Evolutionary conservation across 2,888 invertebrate genomes (phyloP).

Genomic region (Amiota minor): DNA sequence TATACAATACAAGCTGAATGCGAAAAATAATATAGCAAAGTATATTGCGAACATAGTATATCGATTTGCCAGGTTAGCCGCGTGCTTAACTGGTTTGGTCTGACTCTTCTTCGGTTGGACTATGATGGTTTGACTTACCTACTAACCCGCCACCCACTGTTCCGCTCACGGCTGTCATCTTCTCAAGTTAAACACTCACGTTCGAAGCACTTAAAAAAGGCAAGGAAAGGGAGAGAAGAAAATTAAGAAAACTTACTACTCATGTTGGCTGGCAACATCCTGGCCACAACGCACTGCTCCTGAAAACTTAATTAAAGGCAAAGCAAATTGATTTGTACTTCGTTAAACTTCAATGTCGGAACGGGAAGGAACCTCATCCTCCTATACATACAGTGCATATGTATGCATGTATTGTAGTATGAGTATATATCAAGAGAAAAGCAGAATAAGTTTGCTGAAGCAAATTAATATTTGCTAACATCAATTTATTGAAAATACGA

Average conservation of each 20-base stretch:
- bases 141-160: background rate
- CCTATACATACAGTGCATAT: background rate
- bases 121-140: too few species aligned
- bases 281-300: constrained; percentile 4
- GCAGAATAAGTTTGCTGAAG: constrained; percentile 15
- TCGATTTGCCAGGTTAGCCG: too few species aligned
- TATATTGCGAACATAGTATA: too few species aligned
- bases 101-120: too few species aligned
- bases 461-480: constrained; percentile 27
- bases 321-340: constrained; percentile 19
- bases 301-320: constrained; percentile 27
- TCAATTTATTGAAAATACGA: constrained; percentile 15
- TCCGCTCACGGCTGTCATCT: constrained; percentile 6
- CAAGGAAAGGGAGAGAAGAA: background rate
- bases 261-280: constrained; percentile 5
- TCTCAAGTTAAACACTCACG: constrained; percentile 23
- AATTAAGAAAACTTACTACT: constrained; percentile 4
- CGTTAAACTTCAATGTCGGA: background rate
- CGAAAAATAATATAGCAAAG: background rate
- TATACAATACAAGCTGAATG: background rate
- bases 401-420: too few species aligned
- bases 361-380: background rate
- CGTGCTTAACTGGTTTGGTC: too few species aligned
- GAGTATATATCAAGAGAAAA: background rate
- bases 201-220: constrained; percentile 10